phyloP scores from a whole-genome alignment of 2,888 invertebrate genomes.

The Eurois occulta region DNA sequence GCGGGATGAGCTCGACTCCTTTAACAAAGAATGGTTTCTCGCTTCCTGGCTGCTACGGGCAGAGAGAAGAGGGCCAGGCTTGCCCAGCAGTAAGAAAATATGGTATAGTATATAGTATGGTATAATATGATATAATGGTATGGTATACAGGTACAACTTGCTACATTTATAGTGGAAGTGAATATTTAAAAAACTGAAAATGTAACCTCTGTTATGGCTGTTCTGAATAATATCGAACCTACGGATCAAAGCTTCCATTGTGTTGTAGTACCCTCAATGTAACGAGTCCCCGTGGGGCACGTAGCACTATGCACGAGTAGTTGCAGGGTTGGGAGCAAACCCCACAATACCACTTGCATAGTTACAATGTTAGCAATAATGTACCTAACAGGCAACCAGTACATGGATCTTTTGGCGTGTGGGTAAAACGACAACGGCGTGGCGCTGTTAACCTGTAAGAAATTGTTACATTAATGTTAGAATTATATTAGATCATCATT shows the following conservation, averaged over 20 bases:
- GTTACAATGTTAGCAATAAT: neutral
- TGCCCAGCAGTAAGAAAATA: neutral
- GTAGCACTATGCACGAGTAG: neutral
- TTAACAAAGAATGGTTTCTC: neutral
- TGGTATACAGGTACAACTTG: too few species aligned
- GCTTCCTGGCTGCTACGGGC: neutral
- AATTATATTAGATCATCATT: neutral
- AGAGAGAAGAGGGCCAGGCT: neutral
- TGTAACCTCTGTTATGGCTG: neutral
- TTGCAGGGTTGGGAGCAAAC: neutral
- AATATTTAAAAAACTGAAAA: neutral
- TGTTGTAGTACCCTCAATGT: neutral
- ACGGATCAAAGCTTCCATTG: neutral
- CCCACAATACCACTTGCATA: neutral
- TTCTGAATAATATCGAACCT: neutral
- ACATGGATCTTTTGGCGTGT: neutral
- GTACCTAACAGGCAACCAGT: neutral
- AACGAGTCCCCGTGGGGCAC: neutral
- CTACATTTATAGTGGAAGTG: too few species aligned
- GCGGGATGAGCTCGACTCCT: neutral
- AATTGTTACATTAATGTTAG: too few species aligned
- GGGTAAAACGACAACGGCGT: neutral
- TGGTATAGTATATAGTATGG: too few species aligned
- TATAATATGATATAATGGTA: too few species aligned
- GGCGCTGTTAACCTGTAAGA: too few species aligned